Conservation (phyloP, 2,888 invertebrate species). For the Latrodectus elegans region DNA sequence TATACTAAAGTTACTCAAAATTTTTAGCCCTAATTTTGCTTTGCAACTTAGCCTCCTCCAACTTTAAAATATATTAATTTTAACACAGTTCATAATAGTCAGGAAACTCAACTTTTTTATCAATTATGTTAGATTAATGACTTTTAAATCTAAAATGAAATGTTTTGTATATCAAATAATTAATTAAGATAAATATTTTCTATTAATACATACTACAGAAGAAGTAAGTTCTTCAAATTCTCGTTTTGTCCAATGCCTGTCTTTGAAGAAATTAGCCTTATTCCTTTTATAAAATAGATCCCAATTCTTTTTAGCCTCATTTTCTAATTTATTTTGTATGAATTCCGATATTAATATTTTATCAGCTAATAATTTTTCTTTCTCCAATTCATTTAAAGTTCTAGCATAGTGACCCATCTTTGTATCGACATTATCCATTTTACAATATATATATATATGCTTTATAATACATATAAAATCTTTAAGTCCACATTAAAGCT, state of each 20-base stretch:
- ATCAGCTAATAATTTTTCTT: constrained; percentile 80
- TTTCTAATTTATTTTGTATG: constrained; percentile 85
- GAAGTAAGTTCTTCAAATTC: constrained; percentile 89
- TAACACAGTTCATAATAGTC: too few relatives aligned
- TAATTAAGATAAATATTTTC: too few relatives aligned
- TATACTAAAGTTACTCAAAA: too few relatives aligned
- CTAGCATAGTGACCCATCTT: constrained; percentile 70
- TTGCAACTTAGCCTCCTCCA: too few relatives aligned
- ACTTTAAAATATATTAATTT: too few relatives aligned
- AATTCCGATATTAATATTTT: constrained; percentile 82
- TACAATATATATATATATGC: too few relatives aligned
- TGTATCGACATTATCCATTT: neutral
- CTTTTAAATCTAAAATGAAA: too few relatives aligned
- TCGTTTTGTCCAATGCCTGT: constrained; percentile 96
- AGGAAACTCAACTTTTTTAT: too few relatives aligned
- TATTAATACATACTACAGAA: too few relatives aligned
- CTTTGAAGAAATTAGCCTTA: constrained; percentile 93
- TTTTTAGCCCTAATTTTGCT: too few relatives aligned
- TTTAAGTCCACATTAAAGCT: neutral
- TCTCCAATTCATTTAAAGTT: constrained; percentile 78
- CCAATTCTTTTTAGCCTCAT: constrained; percentile 91
- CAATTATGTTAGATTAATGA: too few relatives aligned
- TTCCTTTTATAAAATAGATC: constrained; percentile 97
- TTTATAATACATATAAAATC: neutral
- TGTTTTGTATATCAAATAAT: too few relatives aligned